Evolutionary conservation across 2,888 invertebrate species (phyloP), one percentile per base, ranked within the genome.

Genomic region (Eristalinus aeneus): DNA sequence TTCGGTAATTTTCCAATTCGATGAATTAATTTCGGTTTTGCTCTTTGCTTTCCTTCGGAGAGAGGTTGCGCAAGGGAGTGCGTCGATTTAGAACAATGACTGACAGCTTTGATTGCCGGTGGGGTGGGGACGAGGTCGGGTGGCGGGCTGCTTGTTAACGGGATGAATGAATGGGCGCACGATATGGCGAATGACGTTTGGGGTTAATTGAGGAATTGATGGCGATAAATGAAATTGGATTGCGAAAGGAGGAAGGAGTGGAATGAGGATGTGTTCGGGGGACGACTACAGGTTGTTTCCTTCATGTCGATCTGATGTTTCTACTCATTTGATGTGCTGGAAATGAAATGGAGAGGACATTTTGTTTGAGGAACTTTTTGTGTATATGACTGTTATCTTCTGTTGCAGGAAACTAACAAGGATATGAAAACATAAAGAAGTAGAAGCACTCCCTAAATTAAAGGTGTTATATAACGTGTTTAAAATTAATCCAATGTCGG

Each of bases 1-100:
- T 77, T 69, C 36, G 58, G 73, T 65, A 68, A 73, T 81, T 85
- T 81, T 85, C 54, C 67, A 76, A 81, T 85, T 81, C 83, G 39
- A 73, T 69, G 72, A 27, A 73, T 64, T 77, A 69, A 67, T 22
- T 75, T 46, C 39, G 31, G 31, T 67, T 65, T 74, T 53, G 69
- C 64, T 34, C 58, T 65, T 31, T 64, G 12, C 16, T 68, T 46
- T 34, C 58, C 12, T 58, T 67, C 11, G 23, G 20, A 16, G 31
- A 10, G 36, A 63, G 69, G 32, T 69, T 68, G 69, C 10, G 61
- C 39, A 68, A 77, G 73, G 73, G 76, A 72, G 54, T 80, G 67
- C 56, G 46, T 61, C 74, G 60, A 65, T 65, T 79, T 67, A 84
- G 65, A 72, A 79, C 69, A 67, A 58, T 27, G 54, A 74, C 58